Evolutionary conservation across 2,888 invertebrate species (phyloP).

Genomic region (Elegia similella): DNA sequence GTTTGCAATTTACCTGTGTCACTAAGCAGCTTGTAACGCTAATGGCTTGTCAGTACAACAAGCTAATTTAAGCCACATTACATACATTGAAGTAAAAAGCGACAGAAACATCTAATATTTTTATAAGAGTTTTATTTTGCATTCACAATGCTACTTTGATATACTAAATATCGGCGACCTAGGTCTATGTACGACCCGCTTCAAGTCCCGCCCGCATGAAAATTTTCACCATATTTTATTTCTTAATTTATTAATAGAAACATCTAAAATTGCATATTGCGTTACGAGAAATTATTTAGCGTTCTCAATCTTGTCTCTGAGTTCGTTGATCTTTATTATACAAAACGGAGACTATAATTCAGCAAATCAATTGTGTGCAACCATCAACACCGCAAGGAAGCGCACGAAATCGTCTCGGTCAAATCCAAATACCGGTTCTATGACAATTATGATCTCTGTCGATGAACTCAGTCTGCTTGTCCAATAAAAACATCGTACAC

Average conservation of each 20-base stretch:
- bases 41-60: background rate
- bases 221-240: no score
- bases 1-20: background rate
- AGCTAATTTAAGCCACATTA: background rate
- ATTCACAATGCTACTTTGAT: no score
- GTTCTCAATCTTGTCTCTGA: conserved; percentile 19
- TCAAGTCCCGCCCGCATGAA: no score
- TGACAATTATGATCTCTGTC: conserved; percentile 64
- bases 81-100: background rate
- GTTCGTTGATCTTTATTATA: conserved; percentile 35
- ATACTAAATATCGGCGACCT: no score
- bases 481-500: conserved; percentile 23
- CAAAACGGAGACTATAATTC: conserved; percentile 42
- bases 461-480: conserved; percentile 53
- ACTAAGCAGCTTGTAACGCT: background rate
- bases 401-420: conserved; percentile 30
- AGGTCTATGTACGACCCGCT: no score
- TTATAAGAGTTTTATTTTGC: no score
- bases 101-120: no score
- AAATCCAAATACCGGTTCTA: conserved; percentile 53
- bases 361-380: conserved; percentile 45
- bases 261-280: background rate
- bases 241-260: no score
- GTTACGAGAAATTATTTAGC: background rate
- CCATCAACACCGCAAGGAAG: conserved; percentile 43